Evolutionary conservation across 1,140 invertebrate species (phyloP).

Genomic region (Paracyclopina nana): DNA sequence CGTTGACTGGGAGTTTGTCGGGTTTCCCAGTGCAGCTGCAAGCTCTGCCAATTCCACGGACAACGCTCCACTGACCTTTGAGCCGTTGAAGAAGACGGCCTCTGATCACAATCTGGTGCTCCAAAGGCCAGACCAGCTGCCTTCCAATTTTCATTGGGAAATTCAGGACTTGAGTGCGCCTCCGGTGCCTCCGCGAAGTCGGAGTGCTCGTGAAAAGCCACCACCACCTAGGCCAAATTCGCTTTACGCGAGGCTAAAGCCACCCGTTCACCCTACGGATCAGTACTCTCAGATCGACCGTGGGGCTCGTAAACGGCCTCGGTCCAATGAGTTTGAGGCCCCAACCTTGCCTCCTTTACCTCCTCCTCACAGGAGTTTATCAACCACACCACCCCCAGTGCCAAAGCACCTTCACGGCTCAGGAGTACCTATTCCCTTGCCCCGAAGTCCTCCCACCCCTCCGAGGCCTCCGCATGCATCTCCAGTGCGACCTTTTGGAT

Average conservation of each 20-base stretch:
- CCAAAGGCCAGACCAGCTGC: too few relatives aligned
- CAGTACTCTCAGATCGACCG: too few relatives aligned
- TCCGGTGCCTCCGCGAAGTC: too few relatives aligned
- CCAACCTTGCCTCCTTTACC: not conserved
- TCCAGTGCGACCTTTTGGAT: not conserved
- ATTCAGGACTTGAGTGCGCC: too few relatives aligned
- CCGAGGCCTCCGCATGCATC: conserved; percentile 10
- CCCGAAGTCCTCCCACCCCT: conserved; percentile 3
- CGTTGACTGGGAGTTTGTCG: conserved; percentile 12
- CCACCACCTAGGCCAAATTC: not conserved
- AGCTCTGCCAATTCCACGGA: not conserved
- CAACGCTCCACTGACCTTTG: not conserved
- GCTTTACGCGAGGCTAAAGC: not conserved
- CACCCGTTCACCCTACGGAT: not conserved
- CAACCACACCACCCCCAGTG: not conserved
- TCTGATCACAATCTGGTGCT: too few relatives aligned
- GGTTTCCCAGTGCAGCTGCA: conserved; percentile 8
- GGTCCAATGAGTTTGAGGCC: not conserved
- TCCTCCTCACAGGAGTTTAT: not conserved
- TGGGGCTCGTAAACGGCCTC: conserved; percentile 1
- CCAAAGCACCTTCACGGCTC: conserved; percentile 4
- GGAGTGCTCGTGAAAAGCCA: not conserved
- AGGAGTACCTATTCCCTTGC: not conserved
- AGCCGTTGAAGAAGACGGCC: conserved; percentile 4
- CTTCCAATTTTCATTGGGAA: too few relatives aligned